These are phyloP conservation scores for Sphaerophoria rueppellii DNA, from an alignment of 2,888 invertebrate species.

Conservation along the genomic window DNA sequence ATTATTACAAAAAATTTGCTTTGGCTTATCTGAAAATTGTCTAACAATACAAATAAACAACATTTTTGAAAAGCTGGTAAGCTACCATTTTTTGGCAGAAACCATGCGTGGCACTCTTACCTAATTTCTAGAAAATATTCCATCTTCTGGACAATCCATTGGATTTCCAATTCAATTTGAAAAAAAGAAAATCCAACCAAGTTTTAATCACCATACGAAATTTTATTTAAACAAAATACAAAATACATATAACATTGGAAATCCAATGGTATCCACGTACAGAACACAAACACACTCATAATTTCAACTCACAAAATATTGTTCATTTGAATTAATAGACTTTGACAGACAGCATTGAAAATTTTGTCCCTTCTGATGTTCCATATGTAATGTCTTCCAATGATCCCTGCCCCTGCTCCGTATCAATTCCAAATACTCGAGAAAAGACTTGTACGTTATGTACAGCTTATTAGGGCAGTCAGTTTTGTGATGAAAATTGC, in stretches of 20 bases:
- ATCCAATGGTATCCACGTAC: constrained; percentile 44
- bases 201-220: neutral
- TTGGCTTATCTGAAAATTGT: too few species aligned
- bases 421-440: constrained; percentile 78
- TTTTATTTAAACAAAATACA: constrained; percentile 41
- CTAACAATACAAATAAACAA: too few species aligned
- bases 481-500: constrained; percentile 78
- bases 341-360: constrained; percentile 57
- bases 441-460: constrained; percentile 77
- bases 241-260: constrained; percentile 51
- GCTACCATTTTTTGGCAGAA: too few species aligned
- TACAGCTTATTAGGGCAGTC: constrained; percentile 78
- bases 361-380: constrained; percentile 64
- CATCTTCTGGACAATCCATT: constrained; percentile 16
- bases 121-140: too few species aligned
- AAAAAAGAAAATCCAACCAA: neutral
- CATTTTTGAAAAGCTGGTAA: too few species aligned
- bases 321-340: constrained; percentile 4
- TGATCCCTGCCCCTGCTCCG: constrained; percentile 77
- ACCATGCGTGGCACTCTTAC: too few species aligned
- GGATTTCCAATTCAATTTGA: constrained; percentile 42
- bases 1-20: too few species aligned
- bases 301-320: constrained; percentile 54
- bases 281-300: neutral
- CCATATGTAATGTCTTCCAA: constrained; percentile 76